Conservation (phyloP, 2,113 vertebrate species). For the Vidua chalybeata region DNA sequence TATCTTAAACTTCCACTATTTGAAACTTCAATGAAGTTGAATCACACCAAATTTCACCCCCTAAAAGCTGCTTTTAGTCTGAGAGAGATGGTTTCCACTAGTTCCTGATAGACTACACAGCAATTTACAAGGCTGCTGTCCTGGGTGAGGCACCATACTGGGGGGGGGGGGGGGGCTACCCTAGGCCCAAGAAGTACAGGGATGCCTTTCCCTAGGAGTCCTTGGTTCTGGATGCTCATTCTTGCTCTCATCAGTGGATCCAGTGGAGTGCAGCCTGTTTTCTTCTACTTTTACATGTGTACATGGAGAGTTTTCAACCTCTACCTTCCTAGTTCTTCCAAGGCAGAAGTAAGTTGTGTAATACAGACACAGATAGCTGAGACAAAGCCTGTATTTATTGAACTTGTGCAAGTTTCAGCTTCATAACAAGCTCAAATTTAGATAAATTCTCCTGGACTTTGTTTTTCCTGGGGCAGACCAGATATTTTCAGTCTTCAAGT, state of each 20-base stretch:
- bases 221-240: not conserved
- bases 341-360: not conserved
- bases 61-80: not conserved
- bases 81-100: not conserved
- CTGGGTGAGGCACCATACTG: not conserved
- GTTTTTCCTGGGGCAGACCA: not conserved
- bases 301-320: not conserved
- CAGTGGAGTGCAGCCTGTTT: not conserved
- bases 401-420: not conserved
- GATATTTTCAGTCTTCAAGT: not conserved
- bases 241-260: not conserved
- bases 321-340: not conserved
- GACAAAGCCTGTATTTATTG: not conserved
- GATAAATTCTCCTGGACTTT: not conserved
- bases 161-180: not conserved
- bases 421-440: not conserved
- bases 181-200: not conserved
- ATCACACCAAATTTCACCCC: not conserved
- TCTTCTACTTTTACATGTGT: not conserved
- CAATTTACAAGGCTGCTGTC: not conserved
- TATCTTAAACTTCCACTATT: not conserved
- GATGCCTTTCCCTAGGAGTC: not conserved
- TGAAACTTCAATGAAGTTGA: not conserved
- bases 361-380: not conserved
- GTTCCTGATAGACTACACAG: not conserved